A percentile compares a stretch with the other conserved stretches of the same genome.
Conservation (phyloP, 2,113 vertebrate genomes). For the Brachypteracias leptosomus region DNA sequence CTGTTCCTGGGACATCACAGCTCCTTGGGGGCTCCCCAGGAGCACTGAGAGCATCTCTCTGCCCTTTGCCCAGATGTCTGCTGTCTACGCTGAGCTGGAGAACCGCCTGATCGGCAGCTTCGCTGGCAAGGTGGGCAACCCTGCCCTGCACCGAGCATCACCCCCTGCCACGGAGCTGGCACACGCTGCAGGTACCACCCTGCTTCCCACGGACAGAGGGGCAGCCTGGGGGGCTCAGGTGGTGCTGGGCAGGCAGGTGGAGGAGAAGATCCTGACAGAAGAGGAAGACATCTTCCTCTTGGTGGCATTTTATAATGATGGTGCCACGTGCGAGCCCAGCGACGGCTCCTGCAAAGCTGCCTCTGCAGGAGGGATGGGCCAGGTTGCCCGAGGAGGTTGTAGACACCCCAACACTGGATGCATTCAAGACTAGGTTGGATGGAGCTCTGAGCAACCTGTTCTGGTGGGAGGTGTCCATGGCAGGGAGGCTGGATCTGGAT, state of each 20-base stretch:
- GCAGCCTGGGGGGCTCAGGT: not conserved
- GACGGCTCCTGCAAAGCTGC: not conserved
- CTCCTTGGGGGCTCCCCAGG: no score
- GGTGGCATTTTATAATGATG: fast-evolving
- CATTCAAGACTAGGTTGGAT: no score
- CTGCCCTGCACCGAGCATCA: conserved; percentile 73
- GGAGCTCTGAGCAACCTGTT: no score
- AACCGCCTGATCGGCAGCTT: conserved; percentile 82
- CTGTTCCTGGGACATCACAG: not conserved
- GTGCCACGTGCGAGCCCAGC: fast-evolving
- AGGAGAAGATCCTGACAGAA: no score
- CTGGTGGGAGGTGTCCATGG: no score
- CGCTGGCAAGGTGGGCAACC: conserved; percentile 77
- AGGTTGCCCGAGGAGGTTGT: no score
- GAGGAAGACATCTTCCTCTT: fast-evolving
- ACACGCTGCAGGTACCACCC: conserved; percentile 69
- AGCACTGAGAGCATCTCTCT: no score
- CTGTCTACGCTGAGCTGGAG: conserved; percentile 92
- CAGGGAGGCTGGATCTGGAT: no score
- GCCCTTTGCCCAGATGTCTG: conserved; percentile 84
- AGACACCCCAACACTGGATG: no score
- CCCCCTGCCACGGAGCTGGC: conserved; percentile 76
- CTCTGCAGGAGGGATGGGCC: not conserved
- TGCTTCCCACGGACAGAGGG: fast-evolving
- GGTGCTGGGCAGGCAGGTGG: not conserved